A percentile compares a stretch with the other conserved stretches of the same genome.
Evolutionary conservation across 2,797 vertebrate species (phyloP).

Genomic region (Rhincodon typus): DNA sequence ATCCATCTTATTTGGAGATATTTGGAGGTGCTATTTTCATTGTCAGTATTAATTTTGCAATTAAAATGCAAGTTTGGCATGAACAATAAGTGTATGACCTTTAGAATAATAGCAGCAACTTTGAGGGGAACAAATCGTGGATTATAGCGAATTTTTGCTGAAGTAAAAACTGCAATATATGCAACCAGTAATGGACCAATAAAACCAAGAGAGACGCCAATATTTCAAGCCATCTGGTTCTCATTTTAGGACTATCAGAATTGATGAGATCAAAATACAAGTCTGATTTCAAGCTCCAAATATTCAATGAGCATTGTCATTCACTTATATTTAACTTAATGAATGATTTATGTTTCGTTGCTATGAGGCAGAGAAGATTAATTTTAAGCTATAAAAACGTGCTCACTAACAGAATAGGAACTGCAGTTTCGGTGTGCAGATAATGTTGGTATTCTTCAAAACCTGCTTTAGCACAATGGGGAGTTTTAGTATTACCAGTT

Average conservation of each 20-base stretch:
- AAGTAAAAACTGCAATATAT: neutral
- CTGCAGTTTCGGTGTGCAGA: neutral
- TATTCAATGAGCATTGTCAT: neutral
- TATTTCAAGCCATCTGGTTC: constrained; percentile 1
- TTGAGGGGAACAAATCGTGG: neutral
- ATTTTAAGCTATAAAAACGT: neutral
- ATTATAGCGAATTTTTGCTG: neutral
- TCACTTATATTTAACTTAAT: constrained; percentile 8
- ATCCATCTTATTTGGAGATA: neutral
- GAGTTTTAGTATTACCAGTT: too few species aligned
- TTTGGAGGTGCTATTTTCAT: neutral
- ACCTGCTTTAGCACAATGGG: neutral
- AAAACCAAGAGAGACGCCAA: neutral
- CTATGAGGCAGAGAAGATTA: neutral
- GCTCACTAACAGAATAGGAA: neutral
- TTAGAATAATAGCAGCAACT: neutral
- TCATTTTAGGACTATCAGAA: neutral
- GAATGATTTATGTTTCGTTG: neutral
- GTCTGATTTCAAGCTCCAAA: neutral
- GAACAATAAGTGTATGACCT: neutral
- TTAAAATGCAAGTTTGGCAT: neutral
- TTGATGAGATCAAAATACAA: neutral
- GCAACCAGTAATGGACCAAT: neutral
- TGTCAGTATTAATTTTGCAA: neutral
- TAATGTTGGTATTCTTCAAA: neutral